Evolutionary conservation across 1,140 invertebrate species (phyloP), one percentile per base, ranked within the genome.

Genomic region (Adoxophyes honmai): DNA sequence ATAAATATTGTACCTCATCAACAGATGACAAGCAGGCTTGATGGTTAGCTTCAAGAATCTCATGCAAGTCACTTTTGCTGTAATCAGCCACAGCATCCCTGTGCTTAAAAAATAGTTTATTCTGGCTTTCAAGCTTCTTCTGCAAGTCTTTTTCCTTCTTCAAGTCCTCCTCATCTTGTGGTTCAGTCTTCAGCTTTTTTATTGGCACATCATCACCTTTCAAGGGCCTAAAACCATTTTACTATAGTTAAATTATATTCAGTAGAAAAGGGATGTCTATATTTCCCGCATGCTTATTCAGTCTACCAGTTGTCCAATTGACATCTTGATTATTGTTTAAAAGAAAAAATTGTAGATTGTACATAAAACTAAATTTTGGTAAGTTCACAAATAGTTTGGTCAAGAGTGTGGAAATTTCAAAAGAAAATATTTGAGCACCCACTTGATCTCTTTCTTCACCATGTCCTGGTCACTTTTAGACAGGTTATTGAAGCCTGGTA

Each of bases 401-500:
- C n/a, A n/a, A n/a, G n/a, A n/a, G n/a, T n/a, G n/a, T n/a, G n/a
- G n/a, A n/a, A n/a, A n/a, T n/a, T 56, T 15, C 18, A 56, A 57
- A 36, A 16, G 13, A 13, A 44, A 44, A 9, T 37, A 14, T 15
- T 15, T 15, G 11, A 55, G 55, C 55, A 79, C 89, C 89, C 93
- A 94, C 73, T 93, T 93, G 34, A 98, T 82, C 62, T 92, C 91
- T 57, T 92, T 88, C 68, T 93, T 93, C 0, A 98, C 73, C 42
- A 90, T 89, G 5, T 90, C 77, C 81, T 96, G 91, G 79, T 98
- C 97, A 59, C 95, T 95, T 67, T 92, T 91, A 7, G 89, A 92
- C 1, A 99, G 88, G 3, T 73, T 82, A 10, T 92, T 90, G 79
- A 93, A 96, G 0, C 97, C 97, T 59, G 94, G 93, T 33, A 99